These are phyloP conservation scores for Microtus agrestis DNA, from an alignment of 2,797 vertebrate species.

Conservation along the genomic window DNA sequence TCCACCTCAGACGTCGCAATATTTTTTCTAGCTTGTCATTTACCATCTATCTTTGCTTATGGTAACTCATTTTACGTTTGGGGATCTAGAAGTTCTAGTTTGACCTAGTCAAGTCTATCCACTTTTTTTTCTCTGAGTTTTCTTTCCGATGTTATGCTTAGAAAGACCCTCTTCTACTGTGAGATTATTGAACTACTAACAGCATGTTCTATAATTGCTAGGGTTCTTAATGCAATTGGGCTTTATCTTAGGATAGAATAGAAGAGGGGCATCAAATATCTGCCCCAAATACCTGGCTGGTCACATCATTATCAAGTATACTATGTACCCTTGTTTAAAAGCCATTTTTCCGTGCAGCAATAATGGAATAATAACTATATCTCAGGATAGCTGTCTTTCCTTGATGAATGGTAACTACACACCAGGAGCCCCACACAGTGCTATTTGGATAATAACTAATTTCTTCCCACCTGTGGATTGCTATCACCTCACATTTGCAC, in stretches of 20 bases:
- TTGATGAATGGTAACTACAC: neutral
- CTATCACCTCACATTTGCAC: neutral
- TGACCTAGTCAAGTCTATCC: neutral
- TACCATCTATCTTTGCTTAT: neutral
- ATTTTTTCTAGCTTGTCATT: slow-evolving; percentile 15
- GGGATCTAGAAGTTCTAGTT: neutral
- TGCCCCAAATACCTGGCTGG: neutral
- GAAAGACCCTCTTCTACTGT: neutral
- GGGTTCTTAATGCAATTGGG: neutral
- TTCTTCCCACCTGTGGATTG: neutral
- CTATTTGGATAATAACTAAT: neutral
- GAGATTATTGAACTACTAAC: slow-evolving; percentile 1
- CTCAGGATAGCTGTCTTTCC: neutral
- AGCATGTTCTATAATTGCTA: slow-evolving; percentile 5
- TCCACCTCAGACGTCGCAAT: slow-evolving; percentile 30
- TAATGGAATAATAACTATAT: neutral
- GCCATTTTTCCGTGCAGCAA: neutral
- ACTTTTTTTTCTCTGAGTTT: slow-evolving; percentile 8
- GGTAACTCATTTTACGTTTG: neutral
- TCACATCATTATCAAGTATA: neutral
- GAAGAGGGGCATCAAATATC: neutral
- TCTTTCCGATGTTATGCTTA: neutral
- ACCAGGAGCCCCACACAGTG: neutral
- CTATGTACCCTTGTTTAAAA: slow-evolving; percentile 24
- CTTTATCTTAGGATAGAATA: neutral